phyloP scores from a whole-genome alignment of 2,113 vertebrate genomes.

The Indicator indicator region DNA sequence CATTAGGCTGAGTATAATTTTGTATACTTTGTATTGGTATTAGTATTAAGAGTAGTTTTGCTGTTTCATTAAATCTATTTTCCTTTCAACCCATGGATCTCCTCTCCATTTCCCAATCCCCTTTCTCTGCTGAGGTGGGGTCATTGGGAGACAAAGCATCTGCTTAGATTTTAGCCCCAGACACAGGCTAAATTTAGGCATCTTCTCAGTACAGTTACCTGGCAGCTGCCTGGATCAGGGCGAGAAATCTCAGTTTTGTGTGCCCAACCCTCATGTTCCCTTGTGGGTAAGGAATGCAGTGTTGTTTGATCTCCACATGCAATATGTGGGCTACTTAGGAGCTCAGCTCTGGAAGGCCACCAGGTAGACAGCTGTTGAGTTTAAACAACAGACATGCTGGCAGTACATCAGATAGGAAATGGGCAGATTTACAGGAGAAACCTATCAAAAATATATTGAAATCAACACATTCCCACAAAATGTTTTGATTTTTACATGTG shows the following conservation, averaged over 20 bases:
- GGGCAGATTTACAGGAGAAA: conserved; percentile 27
- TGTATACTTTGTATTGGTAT: background rate
- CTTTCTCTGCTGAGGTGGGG: background rate
- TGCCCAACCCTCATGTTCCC: background rate
- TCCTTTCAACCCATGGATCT: too few species aligned
- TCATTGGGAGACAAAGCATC: background rate
- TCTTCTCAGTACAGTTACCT: background rate
- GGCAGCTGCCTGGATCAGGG: background rate
- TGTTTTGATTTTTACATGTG: conserved; percentile 32
- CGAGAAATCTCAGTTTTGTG: background rate
- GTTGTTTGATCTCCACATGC: background rate
- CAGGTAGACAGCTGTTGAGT: conserved; percentile 30
- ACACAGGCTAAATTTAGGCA: background rate
- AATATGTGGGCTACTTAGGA: accelerated
- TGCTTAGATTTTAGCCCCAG: background rate
- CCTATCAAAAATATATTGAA: conserved; percentile 15
- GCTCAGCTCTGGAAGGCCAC: background rate
- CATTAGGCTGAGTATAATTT: background rate
- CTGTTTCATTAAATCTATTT: background rate
- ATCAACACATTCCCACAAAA: background rate
- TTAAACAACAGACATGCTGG: conserved; percentile 14
- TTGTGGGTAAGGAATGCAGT: background rate
- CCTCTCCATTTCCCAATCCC: background rate
- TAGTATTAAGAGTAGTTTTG: background rate
- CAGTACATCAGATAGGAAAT: background rate